Conservation (phyloP, 2,888 invertebrate species). For the Mycogona germanica region DNA sequence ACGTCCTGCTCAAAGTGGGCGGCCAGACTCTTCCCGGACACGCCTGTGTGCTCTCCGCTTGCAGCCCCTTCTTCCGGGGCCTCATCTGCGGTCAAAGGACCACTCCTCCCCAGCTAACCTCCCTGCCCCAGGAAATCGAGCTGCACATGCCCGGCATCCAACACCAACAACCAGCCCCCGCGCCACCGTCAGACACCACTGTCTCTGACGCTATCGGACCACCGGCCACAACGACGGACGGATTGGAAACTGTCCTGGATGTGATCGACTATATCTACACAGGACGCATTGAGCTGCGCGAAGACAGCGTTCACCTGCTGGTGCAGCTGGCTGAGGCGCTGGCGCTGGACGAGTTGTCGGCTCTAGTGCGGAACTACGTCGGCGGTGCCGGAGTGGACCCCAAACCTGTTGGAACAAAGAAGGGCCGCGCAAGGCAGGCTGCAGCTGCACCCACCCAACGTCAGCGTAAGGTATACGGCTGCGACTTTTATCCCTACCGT, state of each 20-base stretch:
- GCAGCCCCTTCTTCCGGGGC: no score
- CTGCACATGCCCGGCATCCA: neutral
- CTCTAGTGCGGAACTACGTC: slow-evolving; percentile 21
- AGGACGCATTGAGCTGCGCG: slow-evolving; percentile 26
- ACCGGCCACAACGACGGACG: no score
- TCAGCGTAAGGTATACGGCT: no score
- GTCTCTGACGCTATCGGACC: no score
- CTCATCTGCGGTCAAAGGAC: no score
- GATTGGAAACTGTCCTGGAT: slow-evolving; percentile 28
- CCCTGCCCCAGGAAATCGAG: slow-evolving; percentile 25
- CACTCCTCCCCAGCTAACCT: no score
- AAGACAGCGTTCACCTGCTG: slow-evolving; percentile 26
- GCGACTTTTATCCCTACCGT: no score
- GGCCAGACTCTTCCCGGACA: slow-evolving; percentile 30
- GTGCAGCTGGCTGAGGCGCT: slow-evolving; percentile 31
- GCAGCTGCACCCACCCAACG: no score
- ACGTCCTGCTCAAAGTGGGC: slow-evolving; percentile 31
- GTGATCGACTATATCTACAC: slow-evolving; percentile 33
- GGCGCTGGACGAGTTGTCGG: slow-evolving; percentile 28
- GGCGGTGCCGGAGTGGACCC: no score
- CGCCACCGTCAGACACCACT: slow-evolving; percentile 26
- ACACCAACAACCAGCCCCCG: no score
- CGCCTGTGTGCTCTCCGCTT: slow-evolving; percentile 32
- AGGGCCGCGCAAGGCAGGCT: no score
- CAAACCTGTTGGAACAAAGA: no score